A percentile compares a stretch with the other conserved stretches of the same genome.
These are phyloP conservation scores for Drosophila aldrichi DNA, from an alignment of 2,888 invertebrate species.

Conservation along the genomic window DNA sequence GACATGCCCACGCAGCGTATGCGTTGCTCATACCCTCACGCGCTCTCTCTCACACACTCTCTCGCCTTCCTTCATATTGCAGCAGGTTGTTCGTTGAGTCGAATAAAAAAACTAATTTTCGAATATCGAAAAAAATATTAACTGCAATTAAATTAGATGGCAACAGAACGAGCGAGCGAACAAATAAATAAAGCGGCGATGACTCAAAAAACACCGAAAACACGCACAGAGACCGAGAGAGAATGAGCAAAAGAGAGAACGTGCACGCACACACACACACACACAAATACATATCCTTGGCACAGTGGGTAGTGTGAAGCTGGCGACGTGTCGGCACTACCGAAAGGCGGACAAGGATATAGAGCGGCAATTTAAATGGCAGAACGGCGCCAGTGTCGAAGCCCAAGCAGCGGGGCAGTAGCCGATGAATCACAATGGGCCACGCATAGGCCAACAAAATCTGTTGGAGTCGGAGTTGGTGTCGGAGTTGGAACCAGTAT, in stretches of 20 bases:
- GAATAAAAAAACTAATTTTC: conserved; percentile 45
- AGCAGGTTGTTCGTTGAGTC: conserved; percentile 33
- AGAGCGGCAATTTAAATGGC: conserved; percentile 75
- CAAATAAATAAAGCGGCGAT: conserved; percentile 66
- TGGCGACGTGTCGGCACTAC: conserved; percentile 61
- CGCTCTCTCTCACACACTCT: neutral
- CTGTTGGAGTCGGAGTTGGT: conserved; percentile 10
- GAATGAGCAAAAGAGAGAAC: conserved; percentile 6
- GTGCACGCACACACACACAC: conserved; percentile 1
- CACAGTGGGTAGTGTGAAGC: conserved; percentile 55
- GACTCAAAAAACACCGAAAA: conserved; percentile 58
- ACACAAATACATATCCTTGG: conserved; percentile 25
- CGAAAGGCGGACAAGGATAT: conserved; percentile 63
- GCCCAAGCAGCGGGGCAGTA: conserved; percentile 57
- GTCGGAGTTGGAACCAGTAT: conserved; percentile 9
- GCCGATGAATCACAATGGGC: conserved; percentile 69
- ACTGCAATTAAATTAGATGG: conserved; percentile 66
- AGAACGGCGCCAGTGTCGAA: conserved; percentile 78
- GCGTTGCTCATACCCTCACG: neutral
- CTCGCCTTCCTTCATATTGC: neutral
- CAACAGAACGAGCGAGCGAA: conserved; percentile 24
- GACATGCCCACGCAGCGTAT: conserved; percentile 22
- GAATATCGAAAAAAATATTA: conserved; percentile 66
- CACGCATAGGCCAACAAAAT: conserved; percentile 22
- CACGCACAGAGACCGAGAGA: conserved; percentile 25